Percentiles rank a stretch among this genome's conserved stretches.
Evolutionary conservation across 1,140 invertebrate species (phyloP).

Genomic region (Metopolophium dirhodum): DNA sequence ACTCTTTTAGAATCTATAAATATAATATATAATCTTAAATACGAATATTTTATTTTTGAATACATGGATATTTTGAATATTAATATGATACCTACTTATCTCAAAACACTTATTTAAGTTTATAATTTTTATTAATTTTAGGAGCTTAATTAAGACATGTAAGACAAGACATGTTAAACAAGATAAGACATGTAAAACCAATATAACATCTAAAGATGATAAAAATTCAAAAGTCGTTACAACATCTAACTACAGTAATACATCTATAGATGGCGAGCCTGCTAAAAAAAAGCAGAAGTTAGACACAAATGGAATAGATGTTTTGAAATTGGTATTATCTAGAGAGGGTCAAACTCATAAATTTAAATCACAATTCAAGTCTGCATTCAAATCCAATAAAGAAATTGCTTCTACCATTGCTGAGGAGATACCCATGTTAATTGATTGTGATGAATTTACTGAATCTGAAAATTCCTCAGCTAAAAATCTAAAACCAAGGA

Average conservation of each 20-base stretch:
- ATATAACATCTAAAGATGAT: too few relatives aligned
- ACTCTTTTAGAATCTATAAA: not conserved
- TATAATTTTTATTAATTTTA: not conserved
- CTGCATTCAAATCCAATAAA: not conserved
- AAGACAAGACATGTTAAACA: too few relatives aligned
- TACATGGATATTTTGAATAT: not conserved
- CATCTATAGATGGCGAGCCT: not conserved
- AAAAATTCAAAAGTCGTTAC: too few relatives aligned
- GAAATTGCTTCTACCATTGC: not conserved
- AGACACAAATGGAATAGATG: not conserved
- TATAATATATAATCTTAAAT: too few relatives aligned
- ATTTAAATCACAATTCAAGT: slow-evolving; percentile 41
- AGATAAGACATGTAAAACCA: not conserved
- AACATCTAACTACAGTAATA: not conserved
- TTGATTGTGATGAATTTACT: not conserved
- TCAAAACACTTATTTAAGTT: not conserved
- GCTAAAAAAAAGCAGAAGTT: not conserved
- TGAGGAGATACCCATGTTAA: not conserved
- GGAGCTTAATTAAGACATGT: too few relatives aligned
- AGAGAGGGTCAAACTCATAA: slow-evolving; percentile 23
- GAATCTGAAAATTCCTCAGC: not conserved
- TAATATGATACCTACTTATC: not conserved
- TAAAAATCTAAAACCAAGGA: too few relatives aligned
- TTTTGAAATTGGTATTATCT: slow-evolving; percentile 33
- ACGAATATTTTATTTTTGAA: not conserved